Conservation (phyloP, 2,888 invertebrate species). For the Colletes collaris region DNA sequence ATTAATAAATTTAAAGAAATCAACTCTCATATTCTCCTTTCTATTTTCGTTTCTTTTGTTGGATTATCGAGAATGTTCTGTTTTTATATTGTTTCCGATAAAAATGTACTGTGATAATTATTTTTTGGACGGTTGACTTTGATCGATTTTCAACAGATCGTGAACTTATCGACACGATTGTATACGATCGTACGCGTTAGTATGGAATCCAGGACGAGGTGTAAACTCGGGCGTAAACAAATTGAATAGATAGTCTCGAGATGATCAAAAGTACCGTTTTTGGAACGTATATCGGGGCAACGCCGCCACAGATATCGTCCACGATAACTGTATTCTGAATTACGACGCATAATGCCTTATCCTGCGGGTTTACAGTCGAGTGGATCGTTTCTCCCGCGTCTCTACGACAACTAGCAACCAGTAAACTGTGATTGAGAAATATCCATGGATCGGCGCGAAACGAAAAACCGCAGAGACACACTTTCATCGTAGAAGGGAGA, state of each 20-base stretch:
- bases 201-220: conserved; percentile 9
- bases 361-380: neutral
- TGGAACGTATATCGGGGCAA: neutral
- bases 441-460: no score
- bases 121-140: no score
- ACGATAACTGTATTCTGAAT: neutral
- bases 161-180: no score
- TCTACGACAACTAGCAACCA: neutral
- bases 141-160: no score
- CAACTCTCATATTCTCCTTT: no score
- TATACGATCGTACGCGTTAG: neutral
- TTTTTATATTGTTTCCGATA: no score
- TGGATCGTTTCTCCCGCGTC: neutral
- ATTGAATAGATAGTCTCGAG: conserved; percentile 12
- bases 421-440: neutral
- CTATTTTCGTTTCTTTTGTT: no score
- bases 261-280: conserved; percentile 19
- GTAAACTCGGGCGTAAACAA: conserved; percentile 16
- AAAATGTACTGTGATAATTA: no score
- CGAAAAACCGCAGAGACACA: no score
- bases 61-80: no score
- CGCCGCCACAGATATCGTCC: neutral
- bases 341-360: neutral
- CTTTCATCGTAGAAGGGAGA: no score
- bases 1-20: no score